Percentiles rank a stretch among this genome's conserved stretches.
These are phyloP conservation scores for Eupleurogrammus muticus DNA, from an alignment of 2,797 vertebrate genomes.

Conservation along the genomic window DNA sequence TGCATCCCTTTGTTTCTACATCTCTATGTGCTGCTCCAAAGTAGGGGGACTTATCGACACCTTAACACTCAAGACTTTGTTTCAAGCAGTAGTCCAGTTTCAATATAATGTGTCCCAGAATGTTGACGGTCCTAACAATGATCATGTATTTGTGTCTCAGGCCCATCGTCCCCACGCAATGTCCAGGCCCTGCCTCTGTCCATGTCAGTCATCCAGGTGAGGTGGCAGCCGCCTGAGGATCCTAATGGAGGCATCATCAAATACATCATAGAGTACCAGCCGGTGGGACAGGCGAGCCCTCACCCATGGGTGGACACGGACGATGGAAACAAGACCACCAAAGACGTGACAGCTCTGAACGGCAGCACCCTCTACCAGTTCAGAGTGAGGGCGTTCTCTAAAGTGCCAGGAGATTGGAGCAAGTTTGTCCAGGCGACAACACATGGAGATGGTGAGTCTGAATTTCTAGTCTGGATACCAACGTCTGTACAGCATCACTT, in stretches of 20 bases:
- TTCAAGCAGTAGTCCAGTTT: neutral
- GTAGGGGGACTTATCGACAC: neutral
- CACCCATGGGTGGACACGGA: conserved; percentile 94
- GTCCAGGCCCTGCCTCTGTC: conserved; percentile 88
- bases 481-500: neutral
- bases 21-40: no score
- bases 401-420: conserved; percentile 96
- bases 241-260: conserved; percentile 92
- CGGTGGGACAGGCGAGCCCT: conserved; percentile 86
- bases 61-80: neutral
- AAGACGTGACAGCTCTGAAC: conserved; percentile 89
- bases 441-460: conserved; percentile 86
- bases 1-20: no score
- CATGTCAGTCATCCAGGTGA: conserved; percentile 85
- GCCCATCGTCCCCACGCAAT: conserved; percentile 90
- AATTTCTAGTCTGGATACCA: neutral
- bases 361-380: conserved; percentile 94
- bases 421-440: conserved; percentile 87
- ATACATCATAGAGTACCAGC: conserved; percentile 94
- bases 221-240: conserved; percentile 88
- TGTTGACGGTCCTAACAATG: conserved; percentile 8
- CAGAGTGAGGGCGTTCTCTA: conserved; percentile 93
- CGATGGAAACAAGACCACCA: conserved; percentile 89
- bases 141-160: conserved; percentile 73
- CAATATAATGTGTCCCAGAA: neutral